A percentile compares a stretch with the other conserved stretches of the same genome.
Evolutionary conservation across 92 coral and sea anemone genomes (phyloP).

Genomic region (Epizoanthus stellaris): DNA sequence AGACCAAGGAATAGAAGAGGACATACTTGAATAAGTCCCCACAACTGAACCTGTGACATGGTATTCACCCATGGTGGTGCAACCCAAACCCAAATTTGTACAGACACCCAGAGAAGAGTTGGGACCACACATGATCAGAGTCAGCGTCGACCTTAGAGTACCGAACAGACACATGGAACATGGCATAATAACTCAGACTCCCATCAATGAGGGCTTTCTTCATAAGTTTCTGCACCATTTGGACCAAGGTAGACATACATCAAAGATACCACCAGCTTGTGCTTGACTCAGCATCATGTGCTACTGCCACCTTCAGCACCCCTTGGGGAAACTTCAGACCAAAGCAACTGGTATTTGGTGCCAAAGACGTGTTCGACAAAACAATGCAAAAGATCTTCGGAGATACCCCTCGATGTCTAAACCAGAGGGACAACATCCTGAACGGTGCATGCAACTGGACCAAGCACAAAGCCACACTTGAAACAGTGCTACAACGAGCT

Average conservation of each 20-base stretch:
- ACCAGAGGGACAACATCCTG: constrained; percentile 60
- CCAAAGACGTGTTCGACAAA: constrained; percentile 1
- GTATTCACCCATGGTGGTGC: constrained; percentile 44
- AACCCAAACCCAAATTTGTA: constrained; percentile 51
- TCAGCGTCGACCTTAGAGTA: constrained; percentile 33
- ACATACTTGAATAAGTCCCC: too few species aligned
- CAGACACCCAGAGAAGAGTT: constrained; percentile 28
- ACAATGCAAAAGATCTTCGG: constrained; percentile 10
- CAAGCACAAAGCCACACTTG: constrained; percentile 53
- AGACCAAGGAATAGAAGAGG: too few species aligned
- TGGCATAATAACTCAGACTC: not conserved
- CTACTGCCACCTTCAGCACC: constrained; percentile 51
- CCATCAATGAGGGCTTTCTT: constrained; percentile 21
- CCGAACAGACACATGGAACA: constrained; percentile 27
- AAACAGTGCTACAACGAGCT: constrained; percentile 61
- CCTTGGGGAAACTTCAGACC: constrained; percentile 66
- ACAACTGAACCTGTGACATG: too few species aligned
- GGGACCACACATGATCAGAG: constrained; percentile 50
- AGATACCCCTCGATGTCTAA: constrained; percentile 62
- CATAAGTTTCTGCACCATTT: constrained; percentile 51
- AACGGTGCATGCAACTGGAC: constrained; percentile 46
- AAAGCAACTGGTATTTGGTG: not conserved
- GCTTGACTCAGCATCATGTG: not conserved
- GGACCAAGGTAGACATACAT: constrained; percentile 51
- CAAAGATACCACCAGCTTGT: constrained; percentile 61